phyloP scores from a whole-genome alignment of 2,797 vertebrate species.

The Semaprochilodus insignis region DNA sequence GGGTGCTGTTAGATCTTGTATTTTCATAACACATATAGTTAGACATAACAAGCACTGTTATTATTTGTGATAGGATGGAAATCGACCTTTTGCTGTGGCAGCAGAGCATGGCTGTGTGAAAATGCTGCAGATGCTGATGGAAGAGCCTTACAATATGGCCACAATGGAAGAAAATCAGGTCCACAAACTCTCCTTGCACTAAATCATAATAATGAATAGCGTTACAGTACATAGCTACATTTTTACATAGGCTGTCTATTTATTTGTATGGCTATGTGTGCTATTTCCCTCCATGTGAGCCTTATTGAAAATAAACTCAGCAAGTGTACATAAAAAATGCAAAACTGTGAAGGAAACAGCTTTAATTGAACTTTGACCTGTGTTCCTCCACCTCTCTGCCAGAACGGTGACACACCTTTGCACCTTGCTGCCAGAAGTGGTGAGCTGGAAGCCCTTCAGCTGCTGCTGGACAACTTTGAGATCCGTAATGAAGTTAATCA shows the following conservation, averaged over 20 bases:
- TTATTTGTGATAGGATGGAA: constrained; percentile 77
- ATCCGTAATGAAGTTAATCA: constrained; percentile 83
- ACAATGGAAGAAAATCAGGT: constrained; percentile 89
- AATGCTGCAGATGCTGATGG: constrained; percentile 81
- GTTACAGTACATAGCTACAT: background rate
- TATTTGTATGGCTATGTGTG: constrained; percentile 9
- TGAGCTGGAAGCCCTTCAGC: constrained; percentile 75
- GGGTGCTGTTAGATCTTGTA: background rate
- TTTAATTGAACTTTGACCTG: constrained; percentile 62
- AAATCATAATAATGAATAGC: background rate
- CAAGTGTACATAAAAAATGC: background rate
- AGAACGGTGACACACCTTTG: constrained; percentile 82
- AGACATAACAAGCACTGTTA: background rate
- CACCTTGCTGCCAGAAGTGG: constrained; percentile 85
- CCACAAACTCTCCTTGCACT: constrained; percentile 5
- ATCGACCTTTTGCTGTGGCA: constrained; percentile 83
- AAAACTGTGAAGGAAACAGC: constrained; percentile 47
- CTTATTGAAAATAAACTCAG: background rate
- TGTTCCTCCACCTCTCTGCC: constrained; percentile 63
- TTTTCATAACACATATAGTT: background rate
- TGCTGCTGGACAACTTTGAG: constrained; percentile 83
- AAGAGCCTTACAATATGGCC: constrained; percentile 79
- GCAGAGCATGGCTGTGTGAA: constrained; percentile 84
- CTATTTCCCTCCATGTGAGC: background rate
- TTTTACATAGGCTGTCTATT: background rate